Evolutionary conservation across 2,888 invertebrate genomes (phyloP), one percentile per base, ranked within the genome.

Genomic region (Neria commutata): DNA sequence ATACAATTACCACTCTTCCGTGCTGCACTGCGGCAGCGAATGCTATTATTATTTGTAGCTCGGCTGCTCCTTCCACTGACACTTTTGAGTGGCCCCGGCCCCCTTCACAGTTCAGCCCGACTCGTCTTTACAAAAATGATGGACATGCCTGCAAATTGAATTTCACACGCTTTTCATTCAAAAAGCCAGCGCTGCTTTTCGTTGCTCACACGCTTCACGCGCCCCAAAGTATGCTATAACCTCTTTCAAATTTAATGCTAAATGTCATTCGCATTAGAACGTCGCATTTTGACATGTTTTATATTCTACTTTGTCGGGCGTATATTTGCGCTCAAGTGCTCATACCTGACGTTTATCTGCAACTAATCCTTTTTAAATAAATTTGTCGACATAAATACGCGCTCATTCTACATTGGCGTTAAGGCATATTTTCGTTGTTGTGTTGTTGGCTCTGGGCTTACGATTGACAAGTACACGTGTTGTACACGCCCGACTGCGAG

Each of bases 361-460:
- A 68, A 71, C 70, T 73, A 73, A 73, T 75, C 73, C 73, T 73
- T 73, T 73, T 75, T 74, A 74, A 73, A 73, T 72, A 75, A 75
- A 75, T 75, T 75, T 73, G 73, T 74, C 71, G 74, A 69, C 71
- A 75, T 69, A 75, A 73, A 74, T 72, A 68, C 71, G 69, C 70
- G 69, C 63, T 65, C 65, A 62, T 56, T 63, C 50, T n/a, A n/a
- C n/a, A n/a, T 21, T 17, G 5, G 26, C 29, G 48, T 29, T 17
- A 11, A 40, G n/a, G 40, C 40, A 5, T n/a, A 17, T 23, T 29
- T 58, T 26, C 46, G 11, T 51, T 29, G 40, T n/a, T 19, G 58
- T 57, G 53, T 53, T 10, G n/a, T 24, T 46, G 21, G n/a, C 46
- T 46, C 11, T 10, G 3, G 23, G 46, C 5, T 49, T 51, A 37